phyloP scores from a whole-genome alignment of 2,888 invertebrate genomes.

The Pristionchus arcanus region DNA sequence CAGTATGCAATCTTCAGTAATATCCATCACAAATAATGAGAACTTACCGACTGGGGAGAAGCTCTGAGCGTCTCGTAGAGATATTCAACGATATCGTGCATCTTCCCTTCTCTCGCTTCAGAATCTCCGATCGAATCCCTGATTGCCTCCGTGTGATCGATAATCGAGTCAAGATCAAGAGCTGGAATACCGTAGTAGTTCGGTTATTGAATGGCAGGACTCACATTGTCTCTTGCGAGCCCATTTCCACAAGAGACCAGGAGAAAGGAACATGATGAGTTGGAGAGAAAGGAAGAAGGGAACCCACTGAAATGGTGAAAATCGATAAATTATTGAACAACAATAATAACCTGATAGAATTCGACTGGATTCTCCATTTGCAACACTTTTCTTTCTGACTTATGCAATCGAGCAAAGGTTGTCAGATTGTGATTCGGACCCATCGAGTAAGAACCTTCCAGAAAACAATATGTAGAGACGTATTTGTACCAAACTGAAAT shows the following conservation, averaged over 20 bases:
- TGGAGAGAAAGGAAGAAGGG: constrained; percentile 63
- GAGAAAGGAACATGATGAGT: constrained; percentile 60
- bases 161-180: constrained; percentile 14
- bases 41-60: not conserved
- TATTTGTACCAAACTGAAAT: constrained; percentile 57
- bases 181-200: not conserved
- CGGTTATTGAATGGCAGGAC: not conserved
- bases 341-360: not conserved
- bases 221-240: constrained; percentile 60
- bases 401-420: constrained; percentile 27
- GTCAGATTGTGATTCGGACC: constrained; percentile 46
- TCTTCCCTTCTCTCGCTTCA: constrained; percentile 56
- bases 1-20: not conserved
- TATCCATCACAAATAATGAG: not conserved
- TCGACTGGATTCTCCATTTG: not conserved
- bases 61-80: constrained; percentile 50
- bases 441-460: constrained; percentile 62
- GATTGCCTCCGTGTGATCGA: not conserved
- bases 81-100: constrained; percentile 56
- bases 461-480: constrained; percentile 60
- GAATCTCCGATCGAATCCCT: not conserved
- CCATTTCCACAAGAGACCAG: constrained; percentile 61
- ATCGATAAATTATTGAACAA: not conserved
- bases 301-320: constrained; percentile 58
- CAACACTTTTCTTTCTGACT: not conserved